A percentile compares a stretch with the other conserved stretches of the same genome.
These are phyloP conservation scores for silkworm (Bombyx mori) DNA, from an alignment of 1,140 invertebrate species.

Conservation along the genomic window DNA sequence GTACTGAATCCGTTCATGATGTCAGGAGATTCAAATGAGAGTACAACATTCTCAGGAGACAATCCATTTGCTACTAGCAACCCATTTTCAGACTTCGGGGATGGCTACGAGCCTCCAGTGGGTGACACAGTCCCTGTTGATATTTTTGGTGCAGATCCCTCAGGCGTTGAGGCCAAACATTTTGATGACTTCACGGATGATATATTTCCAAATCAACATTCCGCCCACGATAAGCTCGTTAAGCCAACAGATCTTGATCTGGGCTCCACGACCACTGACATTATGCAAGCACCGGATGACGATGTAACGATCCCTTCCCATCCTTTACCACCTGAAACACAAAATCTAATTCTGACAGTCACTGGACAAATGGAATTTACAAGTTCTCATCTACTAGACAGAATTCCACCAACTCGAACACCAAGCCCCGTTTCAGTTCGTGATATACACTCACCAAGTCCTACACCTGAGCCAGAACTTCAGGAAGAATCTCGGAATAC, in stretches of 20 bases:
- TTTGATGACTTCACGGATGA: constrained; percentile 30
- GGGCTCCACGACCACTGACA: constrained; percentile 35
- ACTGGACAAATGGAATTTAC: constrained; percentile 91
- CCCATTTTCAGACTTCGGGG: constrained; percentile 77
- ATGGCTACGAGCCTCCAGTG: constrained; percentile 63
- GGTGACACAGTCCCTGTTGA: constrained; percentile 61
- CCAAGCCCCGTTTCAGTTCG: constrained; percentile 86
- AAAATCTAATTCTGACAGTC: constrained; percentile 87
- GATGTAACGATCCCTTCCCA: constrained; percentile 73
- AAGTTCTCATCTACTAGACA: constrained; percentile 85
- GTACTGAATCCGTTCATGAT: constrained; percentile 82
- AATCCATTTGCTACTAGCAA: constrained; percentile 74
- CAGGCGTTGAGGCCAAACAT: constrained; percentile 40
- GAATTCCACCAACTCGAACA: constrained; percentile 84
- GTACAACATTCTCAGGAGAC: constrained; percentile 51
- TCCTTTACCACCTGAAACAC: constrained; percentile 76
- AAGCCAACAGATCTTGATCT: constrained; percentile 59
- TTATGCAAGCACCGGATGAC: constrained; percentile 19
- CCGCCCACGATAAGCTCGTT: constrained; percentile 26
- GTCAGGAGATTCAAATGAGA: constrained; percentile 55
- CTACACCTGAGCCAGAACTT: constrained; percentile 80
- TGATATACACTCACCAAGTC: constrained; percentile 85
- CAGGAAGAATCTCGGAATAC: constrained; percentile 22
- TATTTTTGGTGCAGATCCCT: constrained; percentile 54
- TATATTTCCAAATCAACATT: neutral